Evolutionary conservation across 2,113 vertebrate species (phyloP).

Genomic region (Zosterops lateralis): DNA sequence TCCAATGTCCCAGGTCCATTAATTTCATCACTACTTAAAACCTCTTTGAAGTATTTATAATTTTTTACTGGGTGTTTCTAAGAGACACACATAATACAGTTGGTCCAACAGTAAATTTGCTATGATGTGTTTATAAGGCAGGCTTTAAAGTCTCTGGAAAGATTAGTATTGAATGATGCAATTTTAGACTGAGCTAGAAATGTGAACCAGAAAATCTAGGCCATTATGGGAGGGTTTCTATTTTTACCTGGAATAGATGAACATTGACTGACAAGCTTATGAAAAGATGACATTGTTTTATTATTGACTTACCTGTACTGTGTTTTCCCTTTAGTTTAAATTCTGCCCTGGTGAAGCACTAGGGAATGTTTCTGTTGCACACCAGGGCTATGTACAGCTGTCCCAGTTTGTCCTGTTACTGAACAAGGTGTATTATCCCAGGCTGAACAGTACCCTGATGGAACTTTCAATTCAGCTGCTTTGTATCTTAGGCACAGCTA

Average conservation of each 20-base stretch:
- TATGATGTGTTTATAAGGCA: conserved; percentile 20
- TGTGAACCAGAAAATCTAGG: background rate
- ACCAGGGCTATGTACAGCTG: background rate
- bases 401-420: background rate
- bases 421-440: background rate
- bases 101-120: conserved; percentile 16
- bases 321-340: background rate
- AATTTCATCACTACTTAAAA: conserved; percentile 20
- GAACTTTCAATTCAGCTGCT: background rate
- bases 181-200: background rate
- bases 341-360: background rate
- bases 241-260: background rate
- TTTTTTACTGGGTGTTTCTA: conserved; percentile 45
- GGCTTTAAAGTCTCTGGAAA: background rate
- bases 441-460: background rate
- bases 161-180: background rate
- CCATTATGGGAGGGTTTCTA: background rate
- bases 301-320: background rate
- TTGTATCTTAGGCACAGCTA: background rate
- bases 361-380: background rate
- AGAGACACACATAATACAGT: conserved; percentile 9
- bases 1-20: background rate
- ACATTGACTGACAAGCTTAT: background rate
- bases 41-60: conserved; percentile 48
- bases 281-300: background rate